phyloP scores from a whole-genome alignment of 2,113 vertebrate species.

The Chamaetylas fuelleborni region DNA sequence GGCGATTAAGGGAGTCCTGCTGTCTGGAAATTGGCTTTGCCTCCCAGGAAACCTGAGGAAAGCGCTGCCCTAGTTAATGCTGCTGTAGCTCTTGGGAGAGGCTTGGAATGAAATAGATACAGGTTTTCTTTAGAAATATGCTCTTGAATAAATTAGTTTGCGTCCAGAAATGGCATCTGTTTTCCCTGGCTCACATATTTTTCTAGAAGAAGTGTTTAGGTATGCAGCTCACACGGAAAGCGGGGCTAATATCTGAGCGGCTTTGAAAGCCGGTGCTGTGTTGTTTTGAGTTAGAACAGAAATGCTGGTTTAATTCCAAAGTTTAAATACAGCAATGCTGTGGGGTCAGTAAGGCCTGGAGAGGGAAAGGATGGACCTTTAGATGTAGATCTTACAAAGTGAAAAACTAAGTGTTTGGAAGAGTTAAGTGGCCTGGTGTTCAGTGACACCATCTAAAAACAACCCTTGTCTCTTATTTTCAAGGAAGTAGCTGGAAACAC shows the following conservation, averaged over 20 bases:
- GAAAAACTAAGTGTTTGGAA: not conserved
- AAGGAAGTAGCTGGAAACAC: not conserved
- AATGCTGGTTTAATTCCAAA: not conserved
- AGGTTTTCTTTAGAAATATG: conserved; percentile 18
- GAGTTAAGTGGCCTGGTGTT: not conserved
- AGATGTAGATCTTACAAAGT: not conserved
- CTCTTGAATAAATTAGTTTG: conserved; percentile 47
- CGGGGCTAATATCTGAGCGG: not conserved
- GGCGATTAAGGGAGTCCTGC: conserved; percentile 16
- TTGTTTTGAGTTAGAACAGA: not conserved
- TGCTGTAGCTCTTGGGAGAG: not conserved
- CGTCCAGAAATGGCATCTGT: conserved; percentile 59
- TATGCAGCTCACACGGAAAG: not conserved
- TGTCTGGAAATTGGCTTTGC: conserved; percentile 46
- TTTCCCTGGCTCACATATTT: conserved; percentile 38
- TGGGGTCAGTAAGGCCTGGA: not conserved
- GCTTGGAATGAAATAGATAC: not conserved
- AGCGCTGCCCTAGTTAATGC: not conserved
- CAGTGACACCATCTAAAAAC: not conserved
- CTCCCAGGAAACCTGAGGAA: conserved; percentile 37
- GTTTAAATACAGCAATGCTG: not conserved
- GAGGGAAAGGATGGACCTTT: not conserved
- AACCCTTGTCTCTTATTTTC: not conserved
- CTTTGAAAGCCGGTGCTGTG: not conserved
- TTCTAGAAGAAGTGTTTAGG: not conserved